Evolutionary conservation across 1,140 invertebrate genomes (phyloP), one percentile per base, ranked within the genome.

Genomic region (Goniozus legneri): DNA sequence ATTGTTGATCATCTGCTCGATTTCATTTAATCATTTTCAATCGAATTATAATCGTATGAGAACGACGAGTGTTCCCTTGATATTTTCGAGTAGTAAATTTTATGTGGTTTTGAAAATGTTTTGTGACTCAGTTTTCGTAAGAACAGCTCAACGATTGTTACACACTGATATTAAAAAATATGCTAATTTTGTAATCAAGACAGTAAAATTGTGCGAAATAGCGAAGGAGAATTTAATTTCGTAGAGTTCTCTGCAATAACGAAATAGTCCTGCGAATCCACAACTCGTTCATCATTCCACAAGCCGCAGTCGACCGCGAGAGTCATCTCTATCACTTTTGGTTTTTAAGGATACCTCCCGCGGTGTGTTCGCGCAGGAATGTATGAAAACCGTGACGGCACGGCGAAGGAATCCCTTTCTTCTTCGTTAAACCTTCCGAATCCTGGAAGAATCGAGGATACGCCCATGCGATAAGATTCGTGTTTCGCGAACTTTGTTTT

Each of bases 351-450:
- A 67, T 64, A 52, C 50, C 52, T 59, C 52, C 53, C 42, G 40
- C 41, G 38, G 50, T 45, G n/a, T n/a, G 55, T 56, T 46, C 39
- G 45, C 45, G 47, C 36, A 58, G 45, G 63, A 66, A 64, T 63
- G 60, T 63, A 56, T 60, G 54, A 64, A 64, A 67, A 62, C 57
- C 61, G 47, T 70, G 65, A 69, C 67, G 56, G 49, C 64, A 70
- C 58, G 52, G 51, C 54, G 54, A 45, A 62, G 58, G 64, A 70
- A 69, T 70, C 51, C 43, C 58, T 67, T n/a, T n/a, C n/a, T n/a
- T n/a, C n/a, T n/a, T n/a, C n/a, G n/a, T n/a, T n/a, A n/a, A n/a
- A n/a, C 65, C 66, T 67, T 70, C 69, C 67, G 49, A 69, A 69
- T 67, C 57, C 56, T 53, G 48, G 48, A 50, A 31, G 56, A 60